Percentiles rank a stretch among this genome's conserved stretches.
These are phyloP conservation scores for Scaptodrosophila lebanonensis DNA, from an alignment of 1,140 invertebrate genomes.

Conservation along the genomic window DNA sequence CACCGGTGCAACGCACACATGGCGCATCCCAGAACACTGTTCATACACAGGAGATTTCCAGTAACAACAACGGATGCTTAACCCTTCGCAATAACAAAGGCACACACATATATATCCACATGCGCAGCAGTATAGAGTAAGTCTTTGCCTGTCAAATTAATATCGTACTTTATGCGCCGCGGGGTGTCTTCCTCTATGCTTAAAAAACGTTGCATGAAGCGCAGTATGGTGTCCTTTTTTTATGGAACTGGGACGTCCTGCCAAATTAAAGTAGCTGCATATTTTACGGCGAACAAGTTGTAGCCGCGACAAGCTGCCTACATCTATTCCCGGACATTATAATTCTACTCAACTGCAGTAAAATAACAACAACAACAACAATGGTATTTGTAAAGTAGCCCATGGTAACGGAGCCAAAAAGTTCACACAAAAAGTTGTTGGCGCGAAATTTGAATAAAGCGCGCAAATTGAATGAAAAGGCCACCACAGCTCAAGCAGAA, in stretches of 20 bases:
- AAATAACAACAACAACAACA: constrained; percentile 57
- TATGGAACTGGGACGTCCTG: not conserved
- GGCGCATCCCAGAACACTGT: no score
- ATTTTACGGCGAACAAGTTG: constrained; percentile 26
- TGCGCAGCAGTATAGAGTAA: no score
- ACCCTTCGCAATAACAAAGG: no score
- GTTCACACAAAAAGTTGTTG: constrained; percentile 20
- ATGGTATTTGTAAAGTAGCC: no score
- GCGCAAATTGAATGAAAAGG: constrained; percentile 60
- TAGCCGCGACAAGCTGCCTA: no score
- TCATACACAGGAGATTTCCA: no score
- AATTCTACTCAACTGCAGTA: constrained; percentile 31
- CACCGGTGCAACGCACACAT: no score
- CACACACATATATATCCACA: no score
- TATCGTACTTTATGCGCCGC: constrained; percentile 29
- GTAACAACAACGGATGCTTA: no score
- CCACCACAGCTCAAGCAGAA: constrained; percentile 57
- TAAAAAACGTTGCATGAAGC: no score
- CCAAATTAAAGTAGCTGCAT: constrained; percentile 29
- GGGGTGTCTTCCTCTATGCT: constrained; percentile 2
- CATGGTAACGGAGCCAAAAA: constrained; percentile 42
- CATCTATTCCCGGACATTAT: constrained; percentile 36
- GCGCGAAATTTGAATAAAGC: constrained; percentile 54
- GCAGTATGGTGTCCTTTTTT: constrained; percentile 3
- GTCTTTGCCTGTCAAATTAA: constrained; percentile 43